Conservation (phyloP, 2,113 vertebrate species). For the Actenoides lindsayi region DNA sequence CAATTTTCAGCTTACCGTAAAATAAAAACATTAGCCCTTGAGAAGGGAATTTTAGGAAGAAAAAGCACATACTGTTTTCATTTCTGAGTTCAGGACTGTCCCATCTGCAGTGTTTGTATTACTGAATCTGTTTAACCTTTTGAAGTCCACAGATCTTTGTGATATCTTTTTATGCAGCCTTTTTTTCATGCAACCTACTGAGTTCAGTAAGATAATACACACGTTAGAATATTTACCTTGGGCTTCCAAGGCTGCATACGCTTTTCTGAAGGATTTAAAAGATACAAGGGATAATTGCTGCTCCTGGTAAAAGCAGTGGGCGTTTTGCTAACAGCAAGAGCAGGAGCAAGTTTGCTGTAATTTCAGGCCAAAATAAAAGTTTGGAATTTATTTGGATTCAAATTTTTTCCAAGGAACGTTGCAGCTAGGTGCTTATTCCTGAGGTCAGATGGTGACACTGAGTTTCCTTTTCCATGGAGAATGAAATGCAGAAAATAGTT, state of each 20-base stretch:
- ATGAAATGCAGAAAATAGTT: background rate
- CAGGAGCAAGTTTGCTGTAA: background rate
- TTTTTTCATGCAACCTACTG: background rate
- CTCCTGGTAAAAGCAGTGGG: background rate
- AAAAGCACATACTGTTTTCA: background rate
- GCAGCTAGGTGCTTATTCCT: background rate
- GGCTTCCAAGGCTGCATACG: background rate
- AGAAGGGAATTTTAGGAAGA: background rate
- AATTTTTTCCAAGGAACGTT: background rate
- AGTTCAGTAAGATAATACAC: background rate
- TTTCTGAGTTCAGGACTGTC: background rate
- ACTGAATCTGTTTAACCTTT: background rate
- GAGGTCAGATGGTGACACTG: background rate
- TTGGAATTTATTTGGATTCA: constrained; percentile 15
- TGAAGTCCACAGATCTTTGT: background rate
- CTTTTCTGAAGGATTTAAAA: background rate
- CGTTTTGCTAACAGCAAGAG: background rate
- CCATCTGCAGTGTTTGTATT: background rate
- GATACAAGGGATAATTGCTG: background rate
- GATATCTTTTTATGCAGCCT: background rate
- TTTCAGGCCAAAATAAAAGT: background rate
- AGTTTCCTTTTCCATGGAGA: background rate
- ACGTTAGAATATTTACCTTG: background rate
- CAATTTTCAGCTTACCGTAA: background rate
- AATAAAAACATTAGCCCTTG: background rate